Base-by-base conservation (phyloP, 2,113 vertebrate species). In the Lophura nycthemera region DNA sequence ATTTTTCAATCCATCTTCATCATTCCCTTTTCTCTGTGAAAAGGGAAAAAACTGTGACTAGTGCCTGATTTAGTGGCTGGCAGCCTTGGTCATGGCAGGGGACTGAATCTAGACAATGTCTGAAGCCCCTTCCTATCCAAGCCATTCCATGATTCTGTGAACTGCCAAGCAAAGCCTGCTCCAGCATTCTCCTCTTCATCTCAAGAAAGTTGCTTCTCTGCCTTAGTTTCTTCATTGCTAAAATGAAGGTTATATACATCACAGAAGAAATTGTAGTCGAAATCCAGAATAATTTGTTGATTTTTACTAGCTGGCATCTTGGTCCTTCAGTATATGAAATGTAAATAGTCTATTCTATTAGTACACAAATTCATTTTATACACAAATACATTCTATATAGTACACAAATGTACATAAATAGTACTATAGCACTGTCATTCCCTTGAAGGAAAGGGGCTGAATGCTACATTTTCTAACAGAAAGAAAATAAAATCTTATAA, bases 291-390 rank as follows among this genome's bases (percentile, higher is more conserved):
- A 71, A 11, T 70, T 47, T 11, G 4, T 10, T 88, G 48, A 13
- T 36, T 77, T 92, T 88, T 80, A 9, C 25, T 38, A 40, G 34
- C 10, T 77, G 20, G 14, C 64, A 18, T 77, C 10, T 61, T 65
- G n/a, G 11, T 76, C 42, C 15, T 42, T 10, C 22, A 1, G 5
- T 52, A 5, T 42, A 7, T 54, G 67, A 82, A 85, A 77, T 22
- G 5, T 56, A 83, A 88, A 63, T 56, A 0, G 0, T 0, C 0
- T 27, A 22, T 47, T 43, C 42, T 43, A 43, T 43, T 43, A 43
- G 42, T 43, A 43, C 42, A 16, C 42, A 43, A 43, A 43, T 43
- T 43, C 15, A 16, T 43, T 43, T 15, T 16, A 43, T 16, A 43
- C 42, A 43, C 42, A 16, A 16, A 43, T 43, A 43, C 42, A 43